Conservation (phyloP, 2,113 vertebrate genomes). For the Mesitornis unicolor region DNA sequence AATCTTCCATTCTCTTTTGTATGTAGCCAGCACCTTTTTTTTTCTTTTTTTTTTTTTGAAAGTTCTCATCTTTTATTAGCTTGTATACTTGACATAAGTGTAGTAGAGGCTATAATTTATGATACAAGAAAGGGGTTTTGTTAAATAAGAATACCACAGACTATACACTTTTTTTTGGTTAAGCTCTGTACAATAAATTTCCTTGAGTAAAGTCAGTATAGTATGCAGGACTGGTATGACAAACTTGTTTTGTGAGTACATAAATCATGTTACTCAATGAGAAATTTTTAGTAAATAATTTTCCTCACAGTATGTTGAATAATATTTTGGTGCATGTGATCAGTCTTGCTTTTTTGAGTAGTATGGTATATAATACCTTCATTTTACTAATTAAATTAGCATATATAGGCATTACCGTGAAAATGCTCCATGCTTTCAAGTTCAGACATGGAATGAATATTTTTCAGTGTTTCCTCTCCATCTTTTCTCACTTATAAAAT, state of each 20-base stretch:
- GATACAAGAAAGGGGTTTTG: not conserved
- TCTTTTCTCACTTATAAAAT: not conserved
- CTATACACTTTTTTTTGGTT: not conserved
- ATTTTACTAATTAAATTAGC: not conserved
- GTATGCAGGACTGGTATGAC: not conserved
- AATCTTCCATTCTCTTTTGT: not conserved
- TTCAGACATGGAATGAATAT: not conserved
- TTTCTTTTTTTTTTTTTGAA: not conserved
- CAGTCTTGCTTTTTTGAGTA: not conserved
- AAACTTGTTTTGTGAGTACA: not conserved
- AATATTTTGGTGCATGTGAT: not conserved
- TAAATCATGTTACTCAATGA: not conserved
- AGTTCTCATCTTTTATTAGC: not conserved
- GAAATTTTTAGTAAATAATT: not conserved
- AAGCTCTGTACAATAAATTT: not conserved
- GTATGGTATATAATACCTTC: not conserved
- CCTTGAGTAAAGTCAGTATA: not conserved
- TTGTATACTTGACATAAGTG: not conserved
- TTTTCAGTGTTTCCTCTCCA: not conserved
- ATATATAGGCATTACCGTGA: not conserved
- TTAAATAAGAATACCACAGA: not conserved
- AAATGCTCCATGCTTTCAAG: not conserved
- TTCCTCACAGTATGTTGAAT: not conserved
- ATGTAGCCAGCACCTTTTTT: not conserved
- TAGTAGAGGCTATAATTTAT: not conserved